phyloP scores from a whole-genome alignment of 1,140 invertebrate species.

The Teleopsis dalmanni region DNA sequence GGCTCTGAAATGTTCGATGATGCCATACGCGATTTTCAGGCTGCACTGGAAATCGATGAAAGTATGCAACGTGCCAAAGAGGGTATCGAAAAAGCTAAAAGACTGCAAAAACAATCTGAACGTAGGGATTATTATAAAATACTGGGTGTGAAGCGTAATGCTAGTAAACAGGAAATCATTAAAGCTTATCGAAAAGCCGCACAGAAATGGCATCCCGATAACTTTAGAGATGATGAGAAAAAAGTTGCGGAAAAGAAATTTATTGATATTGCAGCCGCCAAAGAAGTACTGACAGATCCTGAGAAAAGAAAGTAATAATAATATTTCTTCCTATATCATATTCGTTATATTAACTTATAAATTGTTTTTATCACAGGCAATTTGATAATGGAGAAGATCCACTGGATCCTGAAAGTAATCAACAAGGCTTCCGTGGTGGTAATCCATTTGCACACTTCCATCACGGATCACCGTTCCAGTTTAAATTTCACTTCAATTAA shows the following conservation, averaged over 20 bases:
- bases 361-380: no score
- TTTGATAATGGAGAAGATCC: conserved; percentile 96
- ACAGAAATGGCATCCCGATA: conserved; percentile 98
- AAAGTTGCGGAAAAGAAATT: conserved; percentile 96
- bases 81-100: conserved; percentile 81
- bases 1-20: conserved; percentile 87
- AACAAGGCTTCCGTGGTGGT: conserved; percentile 55
- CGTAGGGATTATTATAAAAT: conserved; percentile 99
- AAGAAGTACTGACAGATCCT: conserved; percentile 82
- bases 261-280: conserved; percentile 97
- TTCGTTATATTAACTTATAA: no score
- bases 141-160: conserved; percentile 64
- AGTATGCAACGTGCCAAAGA: conserved; percentile 77
- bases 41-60: conserved; percentile 79
- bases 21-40: conserved; percentile 80
- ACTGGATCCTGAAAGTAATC: conserved; percentile 81
- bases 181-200: conserved; percentile 97
- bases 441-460: conserved; percentile 87
- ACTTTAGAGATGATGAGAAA: conserved; percentile 87
- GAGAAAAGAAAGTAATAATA: conserved; percentile 86
- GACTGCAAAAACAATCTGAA: conserved; percentile 87
- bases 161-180: conserved; percentile 85
- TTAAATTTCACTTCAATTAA: conserved; percentile 92
- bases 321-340: no score
- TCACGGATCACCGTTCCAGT: conserved; percentile 81